phyloP scores from a whole-genome alignment of 1,140 invertebrate species.

The Cydia pomonella region DNA sequence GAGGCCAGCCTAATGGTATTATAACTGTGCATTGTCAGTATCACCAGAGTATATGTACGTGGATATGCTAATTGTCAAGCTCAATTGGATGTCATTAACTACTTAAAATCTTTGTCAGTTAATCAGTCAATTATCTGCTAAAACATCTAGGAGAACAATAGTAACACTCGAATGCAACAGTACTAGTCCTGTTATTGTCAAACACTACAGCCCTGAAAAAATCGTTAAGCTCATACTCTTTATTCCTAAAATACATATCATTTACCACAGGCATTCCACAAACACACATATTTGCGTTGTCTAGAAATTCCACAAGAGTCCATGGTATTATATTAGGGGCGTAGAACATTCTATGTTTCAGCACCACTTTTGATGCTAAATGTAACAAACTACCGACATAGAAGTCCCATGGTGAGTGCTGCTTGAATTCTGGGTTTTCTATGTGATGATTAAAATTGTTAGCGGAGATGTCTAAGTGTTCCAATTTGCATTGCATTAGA shows the following conservation, averaged over 20 bases:
- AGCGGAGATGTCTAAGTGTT: slow-evolving; percentile 80
- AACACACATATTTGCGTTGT: slow-evolving; percentile 82
- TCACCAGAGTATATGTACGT: no score
- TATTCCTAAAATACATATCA: slow-evolving; percentile 64
- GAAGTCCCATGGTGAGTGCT: slow-evolving; percentile 72
- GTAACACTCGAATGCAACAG: slow-evolving; percentile 81
- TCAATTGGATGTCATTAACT: no score
- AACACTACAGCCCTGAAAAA: slow-evolving; percentile 70
- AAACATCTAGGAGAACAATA: slow-evolving; percentile 83
- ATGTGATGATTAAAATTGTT: slow-evolving; percentile 76
- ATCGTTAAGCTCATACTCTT: slow-evolving; percentile 66
- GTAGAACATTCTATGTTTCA: slow-evolving; percentile 78
- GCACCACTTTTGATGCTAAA: slow-evolving; percentile 59
- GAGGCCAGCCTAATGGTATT: no score
- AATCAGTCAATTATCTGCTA: slow-evolving; percentile 40
- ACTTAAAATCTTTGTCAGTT: neutral
- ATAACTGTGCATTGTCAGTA: no score
- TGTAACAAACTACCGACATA: slow-evolving; percentile 64
- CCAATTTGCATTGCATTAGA: slow-evolving; percentile 79
- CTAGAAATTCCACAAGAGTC: slow-evolving; percentile 82
- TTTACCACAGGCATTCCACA: slow-evolving; percentile 83
- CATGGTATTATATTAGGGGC: slow-evolving; percentile 81
- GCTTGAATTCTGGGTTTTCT: slow-evolving; percentile 50
- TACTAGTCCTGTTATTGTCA: slow-evolving; percentile 64
- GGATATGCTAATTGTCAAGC: no score